Evolutionary conservation across 2,888 invertebrate genomes (phyloP).

Genomic region (Willowsia nigromaculata): DNA sequence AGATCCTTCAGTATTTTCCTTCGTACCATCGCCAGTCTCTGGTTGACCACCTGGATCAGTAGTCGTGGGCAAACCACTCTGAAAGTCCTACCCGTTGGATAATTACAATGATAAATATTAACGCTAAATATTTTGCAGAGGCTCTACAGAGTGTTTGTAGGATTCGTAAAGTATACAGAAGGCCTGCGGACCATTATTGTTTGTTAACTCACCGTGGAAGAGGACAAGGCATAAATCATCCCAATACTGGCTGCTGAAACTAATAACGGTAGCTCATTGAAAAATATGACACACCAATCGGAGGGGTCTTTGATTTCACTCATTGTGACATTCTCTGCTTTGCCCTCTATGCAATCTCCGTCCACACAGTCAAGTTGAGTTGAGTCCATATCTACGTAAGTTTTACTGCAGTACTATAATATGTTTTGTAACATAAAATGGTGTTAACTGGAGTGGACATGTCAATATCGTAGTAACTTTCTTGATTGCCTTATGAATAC

Average conservation of each 20-base stretch:
- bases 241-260: slow-evolving; percentile 18
- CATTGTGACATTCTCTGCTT: not conserved
- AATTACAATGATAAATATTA: no score
- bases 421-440: not conserved
- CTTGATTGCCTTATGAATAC: not conserved
- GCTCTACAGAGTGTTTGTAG: no score
- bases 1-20: no score
- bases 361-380: slow-evolving; percentile 19
- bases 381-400: not conserved
- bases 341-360: not conserved
- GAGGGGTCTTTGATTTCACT: not conserved
- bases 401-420: slow-evolving; percentile 5
- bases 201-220: no score
- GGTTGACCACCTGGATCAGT: no score
- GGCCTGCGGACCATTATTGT: no score
- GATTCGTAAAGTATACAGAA: no score
- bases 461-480: not conserved
- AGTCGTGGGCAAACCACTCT: no score
- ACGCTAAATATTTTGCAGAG: no score
- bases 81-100: no score
- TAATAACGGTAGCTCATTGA: slow-evolving; percentile 44
- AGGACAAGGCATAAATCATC: not conserved
- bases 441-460: not conserved
- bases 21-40: no score
- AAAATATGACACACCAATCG: slow-evolving; percentile 22